Conservation (phyloP, 2,797 vertebrate genomes). For the Urocyon cinereoargenteus region DNA sequence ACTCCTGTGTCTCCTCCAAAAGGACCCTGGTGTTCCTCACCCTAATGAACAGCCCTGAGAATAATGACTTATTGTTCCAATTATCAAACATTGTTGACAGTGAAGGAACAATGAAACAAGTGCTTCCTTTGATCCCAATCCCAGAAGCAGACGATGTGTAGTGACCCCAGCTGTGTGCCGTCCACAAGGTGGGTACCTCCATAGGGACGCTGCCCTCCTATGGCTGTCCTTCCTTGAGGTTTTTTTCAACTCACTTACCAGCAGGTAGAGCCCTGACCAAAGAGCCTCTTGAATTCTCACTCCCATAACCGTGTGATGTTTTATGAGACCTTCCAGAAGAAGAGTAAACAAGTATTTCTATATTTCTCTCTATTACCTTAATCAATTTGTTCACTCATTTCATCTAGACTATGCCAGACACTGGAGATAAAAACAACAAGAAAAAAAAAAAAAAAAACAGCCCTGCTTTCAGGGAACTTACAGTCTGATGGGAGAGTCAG, state of each 20-base stretch:
- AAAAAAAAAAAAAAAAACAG: neutral
- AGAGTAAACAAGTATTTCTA: neutral
- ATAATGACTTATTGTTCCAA: neutral
- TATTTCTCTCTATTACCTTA: neutral
- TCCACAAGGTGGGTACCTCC: neutral
- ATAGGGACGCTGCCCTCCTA: neutral
- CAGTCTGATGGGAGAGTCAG: neutral
- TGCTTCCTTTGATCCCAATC: neutral
- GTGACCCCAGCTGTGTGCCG: rapidly evolving
- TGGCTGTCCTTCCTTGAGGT: neutral
- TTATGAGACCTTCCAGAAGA: neutral
- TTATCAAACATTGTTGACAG: too few relatives aligned
- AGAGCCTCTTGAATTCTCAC: neutral
- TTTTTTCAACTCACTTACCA: neutral
- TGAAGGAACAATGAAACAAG: neutral
- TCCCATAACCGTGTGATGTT: neutral
- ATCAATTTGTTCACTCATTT: neutral
- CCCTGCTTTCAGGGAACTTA: neutral
- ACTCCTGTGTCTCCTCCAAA: neutral
- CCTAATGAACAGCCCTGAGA: neutral
- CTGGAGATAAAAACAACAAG: neutral
- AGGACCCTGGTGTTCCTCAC: neutral
- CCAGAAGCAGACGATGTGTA: neutral
- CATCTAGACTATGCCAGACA: neutral
- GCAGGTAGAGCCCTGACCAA: neutral